Percentiles rank a stretch among this genome's conserved stretches.
phyloP scores from a whole-genome alignment of 2,888 invertebrate species.

The Leptogaster cylindrica region DNA sequence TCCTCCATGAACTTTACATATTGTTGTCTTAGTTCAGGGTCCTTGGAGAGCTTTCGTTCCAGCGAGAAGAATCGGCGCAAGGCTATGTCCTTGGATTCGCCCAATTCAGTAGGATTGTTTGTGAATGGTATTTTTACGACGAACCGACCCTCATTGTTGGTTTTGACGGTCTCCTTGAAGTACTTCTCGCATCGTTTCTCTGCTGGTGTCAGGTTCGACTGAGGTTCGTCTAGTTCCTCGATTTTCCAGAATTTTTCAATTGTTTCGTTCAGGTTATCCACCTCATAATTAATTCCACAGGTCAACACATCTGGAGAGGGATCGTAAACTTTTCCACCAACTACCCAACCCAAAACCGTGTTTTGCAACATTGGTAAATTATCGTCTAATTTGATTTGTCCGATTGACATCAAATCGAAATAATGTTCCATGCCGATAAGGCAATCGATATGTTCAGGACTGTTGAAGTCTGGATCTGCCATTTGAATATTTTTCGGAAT shows the following conservation, averaged over 20 bases:
- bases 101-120: slow-evolving; percentile 20
- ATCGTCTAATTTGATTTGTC: not conserved
- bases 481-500: not conserved
- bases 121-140: slow-evolving; percentile 47
- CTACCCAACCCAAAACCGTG: not conserved
- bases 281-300: not conserved
- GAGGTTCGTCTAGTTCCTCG: not conserved
- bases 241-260: not conserved
- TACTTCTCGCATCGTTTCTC: slow-evolving; percentile 47
- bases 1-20: slow-evolving; percentile 49
- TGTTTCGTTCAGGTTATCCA: not conserved
- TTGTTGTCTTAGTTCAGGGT: slow-evolving; percentile 42
- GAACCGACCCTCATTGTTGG: slow-evolving; percentile 44
- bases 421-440: slow-evolving; percentile 14
- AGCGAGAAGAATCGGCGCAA: slow-evolving; percentile 45
- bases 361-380: not conserved
- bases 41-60: slow-evolving; percentile 46
- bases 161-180: slow-evolving; percentile 44
- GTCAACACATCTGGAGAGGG: not conserved
- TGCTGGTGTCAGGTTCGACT: slow-evolving; percentile 17
- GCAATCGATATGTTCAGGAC: not conserved
- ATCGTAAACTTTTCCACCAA: not conserved
- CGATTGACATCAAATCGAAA: too few species aligned
- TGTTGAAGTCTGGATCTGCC: slow-evolving; percentile 5
- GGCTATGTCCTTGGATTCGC: slow-evolving; percentile 25